Evolutionary conservation across 2,888 invertebrate species (phyloP).

Genomic region (Pyrochroa serraticornis): DNA sequence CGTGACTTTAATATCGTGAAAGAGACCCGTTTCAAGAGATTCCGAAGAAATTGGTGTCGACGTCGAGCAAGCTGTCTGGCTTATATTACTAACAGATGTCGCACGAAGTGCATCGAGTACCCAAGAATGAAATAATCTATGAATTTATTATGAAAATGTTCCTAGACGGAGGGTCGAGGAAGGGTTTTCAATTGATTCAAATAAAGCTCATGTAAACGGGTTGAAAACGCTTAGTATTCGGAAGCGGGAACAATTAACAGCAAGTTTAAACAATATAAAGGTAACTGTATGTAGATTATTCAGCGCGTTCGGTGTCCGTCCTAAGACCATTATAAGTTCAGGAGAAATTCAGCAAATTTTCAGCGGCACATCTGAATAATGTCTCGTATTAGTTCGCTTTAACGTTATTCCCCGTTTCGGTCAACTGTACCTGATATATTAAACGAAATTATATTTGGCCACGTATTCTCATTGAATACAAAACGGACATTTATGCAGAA

Average conservation of each 20-base stretch:
- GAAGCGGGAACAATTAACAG: conserved; percentile 23
- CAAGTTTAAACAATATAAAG: conserved; percentile 28
- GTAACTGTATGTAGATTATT: conserved; percentile 34
- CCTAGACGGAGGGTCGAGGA: conserved; percentile 1
- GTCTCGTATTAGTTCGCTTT: conserved; percentile 15
- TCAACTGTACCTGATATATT: conserved; percentile 28
- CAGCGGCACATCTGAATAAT: conserved; percentile 23
- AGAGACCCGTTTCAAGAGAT: conserved; percentile 11
- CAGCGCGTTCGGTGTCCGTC: conserved; percentile 29
- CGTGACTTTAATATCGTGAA: conserved; percentile 21
- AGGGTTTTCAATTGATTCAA: conserved; percentile 14
- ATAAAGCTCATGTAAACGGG: not conserved
- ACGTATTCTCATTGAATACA: conserved; percentile 14
- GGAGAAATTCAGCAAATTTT: conserved; percentile 22
- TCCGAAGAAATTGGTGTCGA: conserved; percentile 21
- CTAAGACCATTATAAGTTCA: conserved; percentile 22
- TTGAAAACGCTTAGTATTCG: conserved; percentile 10
- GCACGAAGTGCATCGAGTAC: conserved; percentile 15
- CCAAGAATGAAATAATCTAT: conserved; percentile 11
- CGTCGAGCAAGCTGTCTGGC: conserved; percentile 21
- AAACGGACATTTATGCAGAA: conserved; percentile 15
- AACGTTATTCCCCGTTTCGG: conserved; percentile 13
- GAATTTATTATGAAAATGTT: conserved; percentile 10
- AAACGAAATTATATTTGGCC: conserved; percentile 31
- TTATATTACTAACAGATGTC: conserved; percentile 22